These are phyloP conservation scores for Tetramorium parvispinum DNA, from an alignment of 1,140 invertebrate species.

Conservation along the genomic window DNA sequence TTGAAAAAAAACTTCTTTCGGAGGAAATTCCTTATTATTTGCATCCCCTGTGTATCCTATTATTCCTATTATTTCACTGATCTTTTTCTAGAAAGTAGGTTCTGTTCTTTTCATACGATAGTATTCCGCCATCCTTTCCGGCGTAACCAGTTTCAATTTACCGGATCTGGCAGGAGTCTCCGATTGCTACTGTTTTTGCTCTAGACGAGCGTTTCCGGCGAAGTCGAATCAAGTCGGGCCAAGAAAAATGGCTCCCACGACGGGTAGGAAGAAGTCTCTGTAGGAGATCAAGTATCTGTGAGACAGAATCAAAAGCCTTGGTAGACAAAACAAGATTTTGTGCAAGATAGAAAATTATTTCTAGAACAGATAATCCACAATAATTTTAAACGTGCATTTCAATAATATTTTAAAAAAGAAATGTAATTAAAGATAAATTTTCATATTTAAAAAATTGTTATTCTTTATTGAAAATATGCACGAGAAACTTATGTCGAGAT, in stretches of 20 bases:
- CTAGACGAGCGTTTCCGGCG: constrained; percentile 61
- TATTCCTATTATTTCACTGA: constrained; percentile 10
- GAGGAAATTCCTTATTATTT: constrained; percentile 19
- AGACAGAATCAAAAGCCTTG: constrained; percentile 28
- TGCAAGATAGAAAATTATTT: constrained; percentile 13
- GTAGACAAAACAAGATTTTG: constrained; percentile 18
- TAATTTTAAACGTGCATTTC: not conserved
- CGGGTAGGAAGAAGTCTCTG: constrained; percentile 20
- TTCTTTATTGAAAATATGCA: not conserved
- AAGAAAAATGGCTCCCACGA: constrained; percentile 67
- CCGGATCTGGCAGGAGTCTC: constrained; percentile 62
- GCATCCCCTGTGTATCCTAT: not conserved
- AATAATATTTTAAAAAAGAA: too few relatives aligned
- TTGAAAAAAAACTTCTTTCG: not conserved
- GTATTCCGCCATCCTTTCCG: constrained; percentile 39
- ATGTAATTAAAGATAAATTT: not conserved
- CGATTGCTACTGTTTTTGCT: constrained; percentile 65
- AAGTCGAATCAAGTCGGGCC: constrained; percentile 66
- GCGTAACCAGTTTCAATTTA: constrained; percentile 74
- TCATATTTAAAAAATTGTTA: not conserved
- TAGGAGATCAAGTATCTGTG: constrained; percentile 5
- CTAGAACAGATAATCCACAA: not conserved
- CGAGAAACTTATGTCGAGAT: not conserved
- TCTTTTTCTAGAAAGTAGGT: constrained; percentile 50
- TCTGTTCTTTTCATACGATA: constrained; percentile 18